These are phyloP conservation scores for Lissonota sp. DNA, from an alignment of 2,888 invertebrate species.

Conservation along the genomic window DNA sequence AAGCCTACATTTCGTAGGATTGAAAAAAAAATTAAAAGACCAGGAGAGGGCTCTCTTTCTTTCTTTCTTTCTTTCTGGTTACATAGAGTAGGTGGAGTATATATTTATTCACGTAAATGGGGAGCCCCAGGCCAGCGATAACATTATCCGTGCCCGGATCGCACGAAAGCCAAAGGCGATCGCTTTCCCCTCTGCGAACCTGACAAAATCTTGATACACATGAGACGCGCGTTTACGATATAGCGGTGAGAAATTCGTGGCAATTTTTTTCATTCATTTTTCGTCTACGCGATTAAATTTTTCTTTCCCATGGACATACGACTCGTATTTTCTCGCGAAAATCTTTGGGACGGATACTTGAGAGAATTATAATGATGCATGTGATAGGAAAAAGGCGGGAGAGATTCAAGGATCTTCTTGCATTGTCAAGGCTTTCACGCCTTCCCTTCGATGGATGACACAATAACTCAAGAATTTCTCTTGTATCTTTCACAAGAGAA, in stretches of 20 bases:
- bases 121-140: conserved; percentile 61
- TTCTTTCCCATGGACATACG: not conserved
- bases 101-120: conserved; percentile 45
- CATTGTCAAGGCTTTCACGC: conserved; percentile 62
- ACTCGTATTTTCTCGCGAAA: not conserved
- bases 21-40: conserved; percentile 1
- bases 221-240: conserved; percentile 7
- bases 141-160: conserved; percentile 54
- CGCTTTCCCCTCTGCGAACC: conserved; percentile 61
- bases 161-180: conserved; percentile 65
- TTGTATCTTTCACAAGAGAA: conserved; percentile 26
- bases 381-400: conserved; percentile 5
- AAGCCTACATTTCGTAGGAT: not conserved
- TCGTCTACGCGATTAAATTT: not conserved
- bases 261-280: no score
- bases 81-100: conserved; percentile 56
- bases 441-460: conserved; percentile 41
- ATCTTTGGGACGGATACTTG: not conserved
- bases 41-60: conserved; percentile 2
- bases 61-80: conserved; percentile 28
- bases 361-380: conserved; percentile 25
- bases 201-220: conserved; percentile 21
- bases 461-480: conserved; percentile 57
- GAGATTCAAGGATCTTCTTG: conserved; percentile 58
- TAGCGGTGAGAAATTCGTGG: not conserved